Evolutionary conservation across 2,797 vertebrate genomes (phyloP), one percentile per base, ranked within the genome.

Genomic region (Sebastes matsubarae): DNA sequence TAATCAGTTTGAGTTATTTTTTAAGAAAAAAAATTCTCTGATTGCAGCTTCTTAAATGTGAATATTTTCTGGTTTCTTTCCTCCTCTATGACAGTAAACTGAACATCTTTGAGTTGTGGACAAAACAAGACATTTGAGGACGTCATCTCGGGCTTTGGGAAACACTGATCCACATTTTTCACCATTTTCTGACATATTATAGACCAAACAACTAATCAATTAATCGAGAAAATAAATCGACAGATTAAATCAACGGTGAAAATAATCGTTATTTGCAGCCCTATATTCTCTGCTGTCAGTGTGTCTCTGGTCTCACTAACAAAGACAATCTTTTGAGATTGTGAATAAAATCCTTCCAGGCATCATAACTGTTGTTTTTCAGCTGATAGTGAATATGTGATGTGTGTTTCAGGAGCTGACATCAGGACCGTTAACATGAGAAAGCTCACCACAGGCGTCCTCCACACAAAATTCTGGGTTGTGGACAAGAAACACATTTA

Each of bases 391-490:
- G 42, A 52, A 52, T 52, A 52, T 52, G 1, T 52, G 50, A 11
- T 59, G 13, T 80, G 55, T 87, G 18, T 82, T 85, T 16, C 79
- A 99, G 98, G 98, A 22, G 98, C 96, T 2, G 85, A 94, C 13
- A 94, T 98, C 77, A 95, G 95, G 75, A 70, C 85, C 0, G 96
- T 99, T 3, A 95, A 99, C 74, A 94, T 99, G 96, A 95, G 67
- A 2, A 77, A 88, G 27, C 95, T 99, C 84, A 98, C 98, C 0
- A 73, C 93, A 0, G 98, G 98, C 0, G 96, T 99, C 22, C 94
- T 99, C 38, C 98, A 99, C 93, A 99, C 97, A 58, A 99, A 99
- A 83, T 97, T 99, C 90, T 99, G 98, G 98, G 92, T 99, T 1
- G 96, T 98, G 2, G 98, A 99, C 75, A 95, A 96, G 91, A 93